These are phyloP conservation scores for Eubasilissa regina DNA, from an alignment of 1,140 invertebrate species.

Conservation along the genomic window DNA sequence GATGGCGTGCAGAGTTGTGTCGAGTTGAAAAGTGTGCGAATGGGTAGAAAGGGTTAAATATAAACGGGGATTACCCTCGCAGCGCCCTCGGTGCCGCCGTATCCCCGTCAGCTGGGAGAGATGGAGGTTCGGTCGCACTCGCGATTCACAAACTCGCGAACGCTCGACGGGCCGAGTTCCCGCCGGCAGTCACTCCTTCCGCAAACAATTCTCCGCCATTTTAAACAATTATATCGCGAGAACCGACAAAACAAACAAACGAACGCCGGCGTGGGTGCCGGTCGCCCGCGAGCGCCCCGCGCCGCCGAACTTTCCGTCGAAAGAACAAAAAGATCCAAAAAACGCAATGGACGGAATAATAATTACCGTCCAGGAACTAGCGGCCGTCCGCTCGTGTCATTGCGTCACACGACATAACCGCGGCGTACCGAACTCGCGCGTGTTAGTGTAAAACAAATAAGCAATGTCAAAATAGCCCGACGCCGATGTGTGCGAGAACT, in stretches of 20 bases:
- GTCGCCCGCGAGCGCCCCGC: too few relatives aligned
- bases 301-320: too few relatives aligned
- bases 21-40: too few relatives aligned
- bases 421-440: neutral
- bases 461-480: conserved; percentile 40
- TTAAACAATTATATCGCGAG: neutral
- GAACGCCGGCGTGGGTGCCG: too few relatives aligned
- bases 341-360: neutral
- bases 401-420: conserved; percentile 39
- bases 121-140: neutral
- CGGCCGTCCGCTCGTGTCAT: conserved; percentile 19
- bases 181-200: conserved; percentile 20
- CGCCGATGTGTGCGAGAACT: conserved; percentile 12
- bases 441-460: conserved; percentile 46
- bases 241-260: too few relatives aligned
- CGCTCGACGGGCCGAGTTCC: neutral
- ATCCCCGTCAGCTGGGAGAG: neutral
- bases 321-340: conserved; percentile 20
- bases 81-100: conserved; percentile 3
- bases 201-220: conserved; percentile 19
- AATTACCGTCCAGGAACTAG: conserved; percentile 39
- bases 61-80: conserved; percentile 25
- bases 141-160: too few relatives aligned
- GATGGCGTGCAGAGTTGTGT: too few relatives aligned
- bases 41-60: too few relatives aligned